phyloP scores from a whole-genome alignment of 2,797 vertebrate genomes.

The Lepus townsendii region DNA sequence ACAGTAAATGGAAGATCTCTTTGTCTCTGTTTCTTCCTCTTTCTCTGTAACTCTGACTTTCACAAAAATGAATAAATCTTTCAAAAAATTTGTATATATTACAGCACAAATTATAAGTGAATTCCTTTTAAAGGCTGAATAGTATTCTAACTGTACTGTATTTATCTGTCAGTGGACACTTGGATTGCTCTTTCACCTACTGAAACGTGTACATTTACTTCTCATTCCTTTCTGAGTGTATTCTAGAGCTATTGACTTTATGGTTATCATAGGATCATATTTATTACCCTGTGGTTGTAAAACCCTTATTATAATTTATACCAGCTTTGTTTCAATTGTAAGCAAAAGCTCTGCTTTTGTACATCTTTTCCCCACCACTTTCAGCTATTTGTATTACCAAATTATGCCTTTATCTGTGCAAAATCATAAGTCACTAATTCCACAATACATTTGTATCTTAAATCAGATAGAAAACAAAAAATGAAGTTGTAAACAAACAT shows the following conservation, averaged over 20 bases:
- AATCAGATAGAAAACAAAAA: constrained; percentile 12
- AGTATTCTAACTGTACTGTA: background rate
- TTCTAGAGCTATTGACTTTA: background rate
- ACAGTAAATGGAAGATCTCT: too few relatives aligned
- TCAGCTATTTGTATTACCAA: background rate
- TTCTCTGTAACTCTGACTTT: too few relatives aligned
- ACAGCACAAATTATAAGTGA: background rate
- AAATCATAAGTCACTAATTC: background rate
- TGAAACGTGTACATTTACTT: background rate
- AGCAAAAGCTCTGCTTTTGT: background rate
- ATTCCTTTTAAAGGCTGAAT: background rate
- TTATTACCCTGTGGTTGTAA: background rate
- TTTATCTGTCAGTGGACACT: background rate
- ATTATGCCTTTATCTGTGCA: background rate
- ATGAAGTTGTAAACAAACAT: background rate
- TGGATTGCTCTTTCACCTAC: background rate
- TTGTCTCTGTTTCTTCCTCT: too few relatives aligned
- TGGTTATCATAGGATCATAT: background rate
- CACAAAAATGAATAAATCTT: too few relatives aligned
- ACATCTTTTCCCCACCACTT: background rate
- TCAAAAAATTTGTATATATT: too few relatives aligned
- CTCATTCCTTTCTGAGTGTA: background rate
- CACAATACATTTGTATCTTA: background rate
- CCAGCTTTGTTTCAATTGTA: background rate
- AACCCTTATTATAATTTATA: background rate